Evolutionary conservation across 2,888 invertebrate species (phyloP), one percentile per base, ranked within the genome.

Genomic region (Opisthograptis luteolata): DNA sequence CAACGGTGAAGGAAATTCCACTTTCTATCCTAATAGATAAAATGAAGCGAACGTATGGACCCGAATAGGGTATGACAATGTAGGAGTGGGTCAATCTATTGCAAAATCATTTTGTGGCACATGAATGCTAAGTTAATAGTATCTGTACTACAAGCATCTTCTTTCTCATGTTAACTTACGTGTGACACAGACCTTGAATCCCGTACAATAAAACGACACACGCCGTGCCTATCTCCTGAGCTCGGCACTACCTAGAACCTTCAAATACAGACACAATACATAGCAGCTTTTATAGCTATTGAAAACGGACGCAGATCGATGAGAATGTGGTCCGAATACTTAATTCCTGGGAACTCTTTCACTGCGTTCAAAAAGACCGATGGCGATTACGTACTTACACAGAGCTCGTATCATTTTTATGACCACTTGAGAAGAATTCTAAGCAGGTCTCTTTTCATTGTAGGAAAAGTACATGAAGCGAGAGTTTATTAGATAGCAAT

Each of bases 361-460:
- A 50, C 46, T 54, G 41, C 36, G 40, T 51, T 51, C 49, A 47
- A 55, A 58, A 49, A 60, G 54, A 56, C 58, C 60, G 60, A 57
- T 55, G 50, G 46, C 55, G 53, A 56, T 56, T 56, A 53, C 57
- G 50, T 51, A 42, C 40, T 45, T 48, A 50, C 36, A 44, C 46
- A 48, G 47, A 44, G 52, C 57, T 60, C 54, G 58, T 58, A 58
- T 56, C 49, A 61, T 50, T 61, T 60, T 61, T 61, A 61, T 56
- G 58, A 45, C 42, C 45, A 52, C 49, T 58, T 48, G 56, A 40
- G 25, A 47, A 27, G 49, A 58, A 61, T 58, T 50, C 54, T 40
- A 56, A 56, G 27, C 44, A 49, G 27, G 43, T 28, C 50, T 34
- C 20, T 34, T 50, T 44, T 35, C 37, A 42, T 48, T 48, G 48